A percentile compares a stretch with the other conserved stretches of the same genome.
These are phyloP conservation scores for Schizopygopsis pylzovi DNA, from an alignment of 2,797 vertebrate genomes.

Conservation along the genomic window DNA sequence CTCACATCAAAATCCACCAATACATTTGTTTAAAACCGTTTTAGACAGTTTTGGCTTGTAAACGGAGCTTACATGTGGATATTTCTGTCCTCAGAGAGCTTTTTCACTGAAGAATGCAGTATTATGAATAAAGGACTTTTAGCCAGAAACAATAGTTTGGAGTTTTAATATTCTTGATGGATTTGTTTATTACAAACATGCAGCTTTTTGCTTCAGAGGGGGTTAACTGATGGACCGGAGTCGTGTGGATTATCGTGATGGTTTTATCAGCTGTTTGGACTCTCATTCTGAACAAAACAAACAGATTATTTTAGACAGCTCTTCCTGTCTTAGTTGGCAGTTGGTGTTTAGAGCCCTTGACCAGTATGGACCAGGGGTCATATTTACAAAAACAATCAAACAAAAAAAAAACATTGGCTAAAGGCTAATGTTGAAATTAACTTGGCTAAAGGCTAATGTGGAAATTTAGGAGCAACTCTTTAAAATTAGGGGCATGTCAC, in stretches of 20 bases:
- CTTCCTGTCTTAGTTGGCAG: neutral
- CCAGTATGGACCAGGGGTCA: neutral
- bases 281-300: too few relatives aligned
- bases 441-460: too few relatives aligned
- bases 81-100: neutral
- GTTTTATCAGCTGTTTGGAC: neutral
- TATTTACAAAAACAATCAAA: neutral
- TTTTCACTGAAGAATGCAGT: too few relatives aligned
- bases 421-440: too few relatives aligned
- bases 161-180: neutral
- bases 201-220: neutral
- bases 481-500: neutral
- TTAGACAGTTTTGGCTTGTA: neutral
- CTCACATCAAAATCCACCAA: neutral
- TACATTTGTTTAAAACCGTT: neutral
- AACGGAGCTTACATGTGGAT: neutral
- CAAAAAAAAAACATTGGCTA: neutral
- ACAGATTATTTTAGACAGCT: neutral
- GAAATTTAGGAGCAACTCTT: too few relatives aligned
- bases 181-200: neutral
- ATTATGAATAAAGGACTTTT: neutral
- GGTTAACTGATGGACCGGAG: neutral
- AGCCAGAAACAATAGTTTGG: neutral
- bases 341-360: neutral
- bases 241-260: neutral